phyloP scores from a whole-genome alignment of 2,113 vertebrate genomes.

The Cephalopterus ornatus region DNA sequence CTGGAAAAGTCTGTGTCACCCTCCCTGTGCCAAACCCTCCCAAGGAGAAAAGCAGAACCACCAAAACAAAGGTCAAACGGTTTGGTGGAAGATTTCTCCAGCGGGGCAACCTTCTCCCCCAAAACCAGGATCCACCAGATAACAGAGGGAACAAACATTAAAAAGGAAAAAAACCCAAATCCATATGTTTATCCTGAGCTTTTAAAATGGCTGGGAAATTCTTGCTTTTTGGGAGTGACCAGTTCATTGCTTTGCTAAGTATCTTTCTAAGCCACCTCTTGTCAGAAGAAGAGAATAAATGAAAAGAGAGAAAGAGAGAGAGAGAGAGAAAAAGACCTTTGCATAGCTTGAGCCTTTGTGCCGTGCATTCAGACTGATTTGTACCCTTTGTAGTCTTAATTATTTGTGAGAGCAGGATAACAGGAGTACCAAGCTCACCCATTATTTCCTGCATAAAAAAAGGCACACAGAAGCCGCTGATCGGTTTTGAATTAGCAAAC shows the following conservation, averaged over 20 bases:
- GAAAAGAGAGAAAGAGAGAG: conserved; percentile 69
- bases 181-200: neutral
- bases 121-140: neutral
- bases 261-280: conserved; percentile 75
- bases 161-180: neutral
- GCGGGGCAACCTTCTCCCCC: neutral
- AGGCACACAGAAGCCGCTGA: conserved; percentile 99
- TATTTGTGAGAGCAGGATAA: conserved; percentile 99
- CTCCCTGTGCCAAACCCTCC: neutral
- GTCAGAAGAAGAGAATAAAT: conserved; percentile 76
- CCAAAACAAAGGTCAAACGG: neutral
- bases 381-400: conserved; percentile 99
- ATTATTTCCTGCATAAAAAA: conserved; percentile 99
- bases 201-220: conserved; percentile 54
- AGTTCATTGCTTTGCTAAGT: conserved; percentile 67
- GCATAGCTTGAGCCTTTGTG: conserved; percentile 90
- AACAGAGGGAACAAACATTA: neutral
- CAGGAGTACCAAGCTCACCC: conserved; percentile 99
- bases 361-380: conserved; percentile 96
- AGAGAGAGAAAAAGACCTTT: conserved; percentile 78
- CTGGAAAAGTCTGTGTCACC: neutral
- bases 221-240: conserved; percentile 57
- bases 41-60: neutral
- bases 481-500: conserved; percentile 99
- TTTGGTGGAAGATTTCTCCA: neutral